Evolutionary conservation across 2,113 vertebrate species (phyloP).

Genomic region (Prunella fulvescens): DNA sequence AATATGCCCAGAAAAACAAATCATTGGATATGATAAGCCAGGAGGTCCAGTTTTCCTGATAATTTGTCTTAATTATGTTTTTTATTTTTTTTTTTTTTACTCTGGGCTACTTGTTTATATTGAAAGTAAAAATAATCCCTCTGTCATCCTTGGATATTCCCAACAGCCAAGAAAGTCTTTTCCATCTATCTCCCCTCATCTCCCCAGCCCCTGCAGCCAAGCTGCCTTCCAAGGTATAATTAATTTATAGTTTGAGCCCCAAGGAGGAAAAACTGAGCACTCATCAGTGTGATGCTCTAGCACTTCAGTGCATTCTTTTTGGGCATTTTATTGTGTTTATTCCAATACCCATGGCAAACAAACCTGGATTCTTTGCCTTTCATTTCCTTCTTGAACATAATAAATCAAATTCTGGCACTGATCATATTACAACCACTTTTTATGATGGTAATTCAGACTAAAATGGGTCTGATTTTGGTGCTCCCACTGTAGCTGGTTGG

Average conservation of each 20-base stretch:
- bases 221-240: constrained; percentile 46
- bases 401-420: background rate
- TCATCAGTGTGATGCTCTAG: background rate
- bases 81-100: background rate
- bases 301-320: background rate
- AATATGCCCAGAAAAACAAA: background rate
- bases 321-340: constrained; percentile 29
- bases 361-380: constrained; percentile 17
- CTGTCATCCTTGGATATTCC: background rate
- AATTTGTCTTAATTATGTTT: constrained; percentile 26
- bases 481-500: background rate
- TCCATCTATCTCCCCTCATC: constrained; percentile 17
- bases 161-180: constrained; percentile 9
- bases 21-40: background rate
- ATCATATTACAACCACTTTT: background rate
- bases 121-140: background rate
- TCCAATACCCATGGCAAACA: background rate
- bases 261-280: background rate
- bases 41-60: background rate
- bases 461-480: constrained; percentile 12
- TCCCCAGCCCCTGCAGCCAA: background rate
- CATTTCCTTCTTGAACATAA: background rate
- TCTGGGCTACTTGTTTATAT: background rate
- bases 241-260: constrained; percentile 36
- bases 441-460: background rate